These are phyloP conservation scores for Microhierax caerulescens DNA, from an alignment of 2,797 vertebrate species.

Conservation along the genomic window DNA sequence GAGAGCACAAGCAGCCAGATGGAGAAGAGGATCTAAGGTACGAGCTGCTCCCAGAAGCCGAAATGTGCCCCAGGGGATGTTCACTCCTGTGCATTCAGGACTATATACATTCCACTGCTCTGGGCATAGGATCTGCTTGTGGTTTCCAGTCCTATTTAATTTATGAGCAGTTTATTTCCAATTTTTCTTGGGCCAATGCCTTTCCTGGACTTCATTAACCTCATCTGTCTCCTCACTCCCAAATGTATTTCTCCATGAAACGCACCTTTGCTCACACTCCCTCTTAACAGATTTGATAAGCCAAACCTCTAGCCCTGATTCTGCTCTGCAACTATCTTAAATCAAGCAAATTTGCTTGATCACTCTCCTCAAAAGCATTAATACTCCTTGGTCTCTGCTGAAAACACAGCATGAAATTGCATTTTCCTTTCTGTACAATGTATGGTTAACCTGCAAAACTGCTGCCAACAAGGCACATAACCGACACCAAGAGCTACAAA, in stretches of 20 bases:
- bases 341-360: background rate
- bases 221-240: background rate
- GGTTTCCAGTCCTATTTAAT: background rate
- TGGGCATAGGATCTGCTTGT: background rate
- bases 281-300: background rate
- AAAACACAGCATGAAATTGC: background rate
- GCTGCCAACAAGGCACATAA: background rate
- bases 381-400: background rate
- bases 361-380: background rate
- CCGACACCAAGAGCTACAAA: background rate
- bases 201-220: background rate
- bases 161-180: background rate
- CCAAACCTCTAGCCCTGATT: background rate
- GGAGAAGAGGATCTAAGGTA: background rate
- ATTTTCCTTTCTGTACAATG: background rate
- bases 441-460: background rate
- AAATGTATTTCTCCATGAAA: background rate
- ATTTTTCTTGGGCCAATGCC: background rate
- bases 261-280: background rate
- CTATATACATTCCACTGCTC: background rate
- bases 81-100: background rate
- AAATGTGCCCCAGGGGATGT: background rate
- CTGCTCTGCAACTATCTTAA: background rate
- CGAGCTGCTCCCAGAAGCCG: background rate
- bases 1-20: background rate